Percentiles rank a stretch among this genome's conserved stretches.
Evolutionary conservation across 2,113 vertebrate species (phyloP).

Genomic region (Tamias sibiricus): DNA sequence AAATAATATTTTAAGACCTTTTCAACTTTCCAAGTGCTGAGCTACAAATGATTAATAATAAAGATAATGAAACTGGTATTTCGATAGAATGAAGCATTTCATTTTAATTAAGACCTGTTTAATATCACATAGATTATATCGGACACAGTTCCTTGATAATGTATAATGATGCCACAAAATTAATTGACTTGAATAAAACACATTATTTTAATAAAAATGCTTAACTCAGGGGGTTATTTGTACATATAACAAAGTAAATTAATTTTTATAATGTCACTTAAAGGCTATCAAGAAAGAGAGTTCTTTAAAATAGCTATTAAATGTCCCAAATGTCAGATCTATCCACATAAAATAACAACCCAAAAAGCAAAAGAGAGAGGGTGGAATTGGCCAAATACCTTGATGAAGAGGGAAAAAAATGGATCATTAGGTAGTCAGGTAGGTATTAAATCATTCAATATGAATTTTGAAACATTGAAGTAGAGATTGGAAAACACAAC

Average conservation of each 20-base stretch:
- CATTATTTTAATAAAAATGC: not conserved
- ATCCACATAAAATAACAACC: not conserved
- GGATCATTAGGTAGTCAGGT: not conserved
- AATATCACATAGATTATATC: not conserved
- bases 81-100: not conserved
- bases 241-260: not conserved
- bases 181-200: slow-evolving; percentile 16
- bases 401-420: not conserved
- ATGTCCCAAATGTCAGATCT: not conserved
- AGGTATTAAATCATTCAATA: not conserved
- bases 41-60: not conserved
- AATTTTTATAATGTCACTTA: not conserved
- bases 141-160: not conserved
- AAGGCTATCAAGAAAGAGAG: not conserved
- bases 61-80: not conserved
- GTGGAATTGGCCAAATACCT: not conserved
- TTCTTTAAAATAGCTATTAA: not conserved
- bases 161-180: not conserved
- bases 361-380: not conserved
- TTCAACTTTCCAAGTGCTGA: not conserved
- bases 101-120: not conserved
- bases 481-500: not conserved
- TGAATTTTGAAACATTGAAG: not conserved
- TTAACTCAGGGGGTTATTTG: not conserved
- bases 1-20: not conserved